Base-by-base conservation (phyloP, 1,140 invertebrate species). In the Euwallacea similis region DNA sequence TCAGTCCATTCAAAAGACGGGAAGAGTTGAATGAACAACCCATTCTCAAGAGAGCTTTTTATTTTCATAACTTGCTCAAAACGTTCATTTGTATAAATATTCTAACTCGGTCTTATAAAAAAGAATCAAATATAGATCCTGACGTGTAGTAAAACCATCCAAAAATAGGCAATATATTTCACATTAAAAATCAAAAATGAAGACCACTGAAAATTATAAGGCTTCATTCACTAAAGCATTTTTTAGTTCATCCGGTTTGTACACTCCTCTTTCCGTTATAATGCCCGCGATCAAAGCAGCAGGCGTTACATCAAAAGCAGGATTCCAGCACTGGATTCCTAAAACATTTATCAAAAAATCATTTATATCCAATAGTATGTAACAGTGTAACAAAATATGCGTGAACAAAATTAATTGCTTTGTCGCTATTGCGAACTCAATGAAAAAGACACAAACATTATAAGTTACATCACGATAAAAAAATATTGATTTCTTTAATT, bases 221-320 rank as follows among this genome's bases (percentile, higher is more conserved):
- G 41, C 69, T 54, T 46, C 66, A 21, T 56, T 65, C 6, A 42
- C 60, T 53, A 77, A 74, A 60, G 66, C 68, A 42, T 77, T 66
- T 50, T 70, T 59, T 60, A 81, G 70, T 50, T 81, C 75, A 8
- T 75, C 64, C 13, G 79, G 79, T 44, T 66, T 73, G 62, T 90
- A 96, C 6, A 96, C 90, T 13, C 97, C 97, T 76, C 89, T 88
- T 84, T 99, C 97, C 10, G 97, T 99, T 11, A 99, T 93, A 71
- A 99, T 97, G 8, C 93, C 95, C 16, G 93, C 94, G 63, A 99
- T 98, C 0, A 99, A 86, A 21, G 88, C 83, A 6, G 93, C 93
- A 15, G 97, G 97, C n/a, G 98, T 99, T 2, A 99, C 91, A 85
- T 99, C 98, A 84, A 99, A 99, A 0, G 96, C 93, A 54, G 98